Base-by-base conservation (phyloP, 2,113 vertebrate genomes). In the Dipodomys stephensi region DNA sequence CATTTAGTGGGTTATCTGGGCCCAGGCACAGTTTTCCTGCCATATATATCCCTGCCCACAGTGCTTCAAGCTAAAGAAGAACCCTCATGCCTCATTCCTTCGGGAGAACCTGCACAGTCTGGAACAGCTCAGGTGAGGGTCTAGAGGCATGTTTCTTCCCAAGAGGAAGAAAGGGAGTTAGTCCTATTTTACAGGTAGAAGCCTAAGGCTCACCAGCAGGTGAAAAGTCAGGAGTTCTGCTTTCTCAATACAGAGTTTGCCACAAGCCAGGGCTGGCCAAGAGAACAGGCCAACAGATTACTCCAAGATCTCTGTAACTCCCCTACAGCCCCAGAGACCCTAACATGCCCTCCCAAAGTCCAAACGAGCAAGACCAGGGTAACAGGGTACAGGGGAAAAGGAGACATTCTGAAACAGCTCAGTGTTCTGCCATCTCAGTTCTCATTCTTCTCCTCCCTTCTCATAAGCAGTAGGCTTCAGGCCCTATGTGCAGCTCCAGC, bases 381-480 rank as follows among this genome's bases (percentile, higher is more conserved):
- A 27, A 22, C 7, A 0, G 49, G 0, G 5, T 25, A 4, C 23
- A 1, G 1, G 1, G 9, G 15, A 28, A 16, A 62, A 13, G 23
- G 18, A 49, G 53, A 16, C 27, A 22, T 27, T 35, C 76, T 20
- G 15, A 10, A 30, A 88, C 60, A 46, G n/a, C 30, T 39, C 3
- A 27, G 57, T 7, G 6, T 27, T 49, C 53, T 9, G 22, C 32
- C 60, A 22, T 25, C 89, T 83, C 23, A 4, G 30, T 22, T 35
- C 65, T 35, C 76, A 23, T 8, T 8, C 53, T 25, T 20, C 4
- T 83, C 86, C 77, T 76, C 53, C 53, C 25, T 57, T 6, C 22
- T 18, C 49, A 32, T 6, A 27, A 91, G 22, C 90, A 64, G 64
- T 39, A 68, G 67, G 35, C 71, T 44, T 27, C 27, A 13, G 64